Evolutionary conservation across 1,140 invertebrate genomes (phyloP), one percentile per base, ranked within the genome.

Genomic region (Ostrea edulis): DNA sequence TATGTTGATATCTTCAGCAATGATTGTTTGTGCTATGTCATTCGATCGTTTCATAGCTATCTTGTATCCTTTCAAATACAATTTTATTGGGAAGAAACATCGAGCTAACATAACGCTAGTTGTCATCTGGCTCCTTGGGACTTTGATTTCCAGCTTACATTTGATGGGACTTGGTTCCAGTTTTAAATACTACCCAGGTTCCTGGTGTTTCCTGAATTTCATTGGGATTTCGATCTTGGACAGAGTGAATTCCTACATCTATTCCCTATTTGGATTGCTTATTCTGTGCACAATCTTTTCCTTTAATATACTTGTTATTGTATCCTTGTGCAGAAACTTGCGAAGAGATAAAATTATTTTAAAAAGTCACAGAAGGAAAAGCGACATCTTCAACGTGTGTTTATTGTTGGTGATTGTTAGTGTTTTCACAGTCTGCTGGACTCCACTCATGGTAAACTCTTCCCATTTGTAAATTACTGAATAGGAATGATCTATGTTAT

Each of bases 201-300:
- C 95, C 35, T 95, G 95, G 95, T 95, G 95, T 87, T 95, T 95
- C 91, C 91, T 95, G 85, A 93, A 94, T 85, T 93, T 93, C 54
- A 85, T 85, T 20, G 89, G 90, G 81, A 82, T 82, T 3, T 77
- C 89, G 55, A 29, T 85, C 1, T 52, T 87, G 54, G 85, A 91
- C 82, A 89, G 89, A 22, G 88, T 92, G 8, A 93, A 93, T 86
- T 88, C 90, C 54, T 92, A 90, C 87, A 86, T 92, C 29, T 94
- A 94, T 85, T 91, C 93, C 14, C 88, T 88, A 11, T 52, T 94
- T 14, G 93, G 92, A 17, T 85, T 94, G 14, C 11, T 92, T 17
- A 89, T 93, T 51, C 93, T 95, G 62, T 53, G 84, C 2, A 84
- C 92, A 51, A 94, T 93, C 14, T 91, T 92, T 5, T 84, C 93